A percentile compares a stretch with the other conserved stretches of the same genome.
Evolutionary conservation across 2,113 vertebrate species (phyloP).

Genomic region (Herpailurus yagouaroundi): DNA sequence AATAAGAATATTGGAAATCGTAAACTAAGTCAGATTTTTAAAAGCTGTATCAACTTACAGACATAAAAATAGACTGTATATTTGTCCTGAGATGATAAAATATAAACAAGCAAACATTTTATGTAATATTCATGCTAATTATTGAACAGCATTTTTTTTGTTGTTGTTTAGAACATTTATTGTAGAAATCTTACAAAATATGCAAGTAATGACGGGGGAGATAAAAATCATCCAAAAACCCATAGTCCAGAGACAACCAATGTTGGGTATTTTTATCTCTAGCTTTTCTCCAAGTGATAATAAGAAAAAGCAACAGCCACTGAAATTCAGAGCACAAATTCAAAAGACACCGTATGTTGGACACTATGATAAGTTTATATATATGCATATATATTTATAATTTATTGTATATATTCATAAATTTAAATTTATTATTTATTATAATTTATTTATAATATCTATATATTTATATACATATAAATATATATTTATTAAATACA

Average conservation of each 20-base stretch:
- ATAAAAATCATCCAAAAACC: not conserved
- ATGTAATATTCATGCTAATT: not conserved
- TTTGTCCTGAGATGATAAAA: not conserved
- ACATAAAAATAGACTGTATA: not conserved
- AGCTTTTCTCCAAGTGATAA: not conserved
- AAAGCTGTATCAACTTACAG: conserved; percentile 11
- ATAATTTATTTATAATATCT: no score
- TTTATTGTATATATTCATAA: no score
- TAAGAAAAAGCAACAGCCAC: not conserved
- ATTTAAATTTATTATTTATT: no score
- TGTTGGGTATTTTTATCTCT: not conserved
- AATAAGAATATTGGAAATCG: not conserved
- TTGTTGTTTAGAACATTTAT: not conserved
- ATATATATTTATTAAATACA: no score
- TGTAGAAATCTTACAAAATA: not conserved
- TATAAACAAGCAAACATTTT: not conserved
- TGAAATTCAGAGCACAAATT: not conserved
- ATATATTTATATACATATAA: no score
- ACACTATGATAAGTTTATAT: not conserved
- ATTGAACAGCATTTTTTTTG: not conserved
- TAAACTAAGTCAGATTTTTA: not conserved
- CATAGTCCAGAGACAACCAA: not conserved
- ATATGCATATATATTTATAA: not conserved
- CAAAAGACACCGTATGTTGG: not conserved
- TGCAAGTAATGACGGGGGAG: not conserved